Conservation (phyloP, 2,113 vertebrate genomes). For the Eudorcas thomsonii region DNA sequence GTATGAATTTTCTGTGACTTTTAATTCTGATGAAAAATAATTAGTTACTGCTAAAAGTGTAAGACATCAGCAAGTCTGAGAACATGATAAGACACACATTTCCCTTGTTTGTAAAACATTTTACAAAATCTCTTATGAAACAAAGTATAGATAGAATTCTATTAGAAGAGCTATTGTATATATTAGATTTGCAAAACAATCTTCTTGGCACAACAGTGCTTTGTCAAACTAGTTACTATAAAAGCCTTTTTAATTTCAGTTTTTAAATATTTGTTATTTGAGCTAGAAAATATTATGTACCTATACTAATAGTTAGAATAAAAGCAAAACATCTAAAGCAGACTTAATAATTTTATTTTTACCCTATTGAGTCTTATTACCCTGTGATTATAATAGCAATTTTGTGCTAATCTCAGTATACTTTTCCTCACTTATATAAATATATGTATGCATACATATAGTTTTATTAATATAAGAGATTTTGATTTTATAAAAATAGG, state of each 20-base stretch:
- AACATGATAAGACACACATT: not conserved
- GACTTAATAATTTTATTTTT: not conserved
- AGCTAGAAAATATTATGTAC: not conserved
- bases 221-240: not conserved
- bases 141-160: not conserved
- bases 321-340: not conserved
- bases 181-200: not conserved
- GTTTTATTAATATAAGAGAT: not conserved
- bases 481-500: not conserved
- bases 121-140: not conserved
- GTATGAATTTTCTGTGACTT: not conserved
- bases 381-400: not conserved
- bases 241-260: not conserved
- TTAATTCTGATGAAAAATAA: not conserved
- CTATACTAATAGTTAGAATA: not conserved
- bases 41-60: not conserved
- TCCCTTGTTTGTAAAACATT: not conserved
- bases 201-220: not conserved
- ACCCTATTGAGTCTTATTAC: not conserved
- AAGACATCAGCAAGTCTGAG: not conserved
- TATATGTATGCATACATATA: not conserved
- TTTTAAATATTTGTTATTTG: constrained; percentile 22
- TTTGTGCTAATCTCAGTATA: not conserved
- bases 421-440: not conserved
- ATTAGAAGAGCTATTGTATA: not conserved